phyloP scores from a whole-genome alignment of 2,113 vertebrate species.

The Anser brachyrhynchus region DNA sequence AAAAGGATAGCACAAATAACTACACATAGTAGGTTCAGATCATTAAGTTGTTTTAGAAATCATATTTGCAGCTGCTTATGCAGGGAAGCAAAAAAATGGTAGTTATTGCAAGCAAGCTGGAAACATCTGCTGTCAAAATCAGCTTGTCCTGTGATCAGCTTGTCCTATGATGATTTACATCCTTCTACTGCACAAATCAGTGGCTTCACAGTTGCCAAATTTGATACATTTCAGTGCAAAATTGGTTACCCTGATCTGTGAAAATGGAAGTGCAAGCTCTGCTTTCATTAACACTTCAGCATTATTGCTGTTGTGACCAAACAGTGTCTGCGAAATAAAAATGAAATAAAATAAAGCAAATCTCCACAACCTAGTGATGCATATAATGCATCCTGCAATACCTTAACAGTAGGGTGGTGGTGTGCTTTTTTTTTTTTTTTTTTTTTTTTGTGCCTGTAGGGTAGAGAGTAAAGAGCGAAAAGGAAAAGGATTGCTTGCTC shows the following conservation, averaged over 20 bases:
- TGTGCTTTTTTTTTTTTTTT: background rate
- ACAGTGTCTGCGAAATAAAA: background rate
- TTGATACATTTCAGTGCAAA: constrained; percentile 17
- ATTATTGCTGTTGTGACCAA: constrained; percentile 35
- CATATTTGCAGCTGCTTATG: constrained; percentile 49
- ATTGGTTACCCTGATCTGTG: background rate
- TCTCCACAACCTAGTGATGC: constrained; percentile 3
- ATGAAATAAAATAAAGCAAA: background rate
- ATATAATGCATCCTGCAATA: constrained; percentile 34
- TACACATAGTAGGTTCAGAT: background rate
- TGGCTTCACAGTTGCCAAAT: constrained; percentile 8
- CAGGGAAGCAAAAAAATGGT: constrained; percentile 24
- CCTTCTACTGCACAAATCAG: constrained; percentile 18
- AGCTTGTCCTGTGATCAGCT: background rate
- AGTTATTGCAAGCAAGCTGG: constrained; percentile 44
- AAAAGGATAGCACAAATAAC: background rate
- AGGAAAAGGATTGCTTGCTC: constrained; percentile 37
- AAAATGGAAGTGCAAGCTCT: constrained; percentile 47
- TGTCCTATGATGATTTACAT: background rate
- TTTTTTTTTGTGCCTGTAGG: background rate
- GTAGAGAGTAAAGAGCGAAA: background rate
- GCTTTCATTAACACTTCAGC: constrained; percentile 54
- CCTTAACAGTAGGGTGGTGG: background rate
- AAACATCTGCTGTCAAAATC: constrained; percentile 61
- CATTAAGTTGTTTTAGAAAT: constrained; percentile 37